Conservation (phyloP, 1,140 invertebrate species). For the Plodia interpunctella region DNA sequence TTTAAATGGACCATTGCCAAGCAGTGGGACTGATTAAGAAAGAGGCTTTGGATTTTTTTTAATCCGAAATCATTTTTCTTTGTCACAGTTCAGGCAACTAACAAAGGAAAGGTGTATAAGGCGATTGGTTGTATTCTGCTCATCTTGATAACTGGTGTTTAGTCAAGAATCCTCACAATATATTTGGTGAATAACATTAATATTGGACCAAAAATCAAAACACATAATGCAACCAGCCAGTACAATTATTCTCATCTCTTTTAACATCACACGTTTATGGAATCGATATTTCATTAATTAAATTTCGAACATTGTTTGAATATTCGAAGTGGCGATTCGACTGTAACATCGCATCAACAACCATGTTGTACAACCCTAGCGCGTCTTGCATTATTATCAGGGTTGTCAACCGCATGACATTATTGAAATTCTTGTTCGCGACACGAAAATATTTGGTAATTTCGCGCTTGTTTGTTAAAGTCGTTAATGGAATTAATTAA, state of each 20-base stretch:
- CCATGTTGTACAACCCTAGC: conserved; percentile 1
- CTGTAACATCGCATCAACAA: neutral
- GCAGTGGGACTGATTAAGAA: too few relatives aligned
- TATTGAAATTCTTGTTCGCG: conserved; percentile 5
- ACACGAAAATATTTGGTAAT: conserved; percentile 6
- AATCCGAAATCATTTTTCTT: too few relatives aligned
- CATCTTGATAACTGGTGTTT: too few relatives aligned
- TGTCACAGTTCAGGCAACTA: too few relatives aligned
- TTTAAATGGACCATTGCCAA: too few relatives aligned
- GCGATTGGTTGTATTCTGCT: too few relatives aligned
- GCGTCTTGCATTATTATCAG: neutral
- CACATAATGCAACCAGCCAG: neutral
- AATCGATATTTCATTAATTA: conserved; percentile 1
- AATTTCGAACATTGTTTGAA: conserved; percentile 4
- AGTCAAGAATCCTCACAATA: too few relatives aligned
- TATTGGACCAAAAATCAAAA: neutral
- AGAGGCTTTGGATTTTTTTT: too few relatives aligned
- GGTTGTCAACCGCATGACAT: conserved; percentile 1
- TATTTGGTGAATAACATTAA: too few relatives aligned
- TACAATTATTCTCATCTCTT: neutral
- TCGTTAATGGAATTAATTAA: conserved; percentile 1
- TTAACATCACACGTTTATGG: neutral
- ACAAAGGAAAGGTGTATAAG: too few relatives aligned
- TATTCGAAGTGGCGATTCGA: neutral
- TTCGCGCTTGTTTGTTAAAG: conserved; percentile 1